Evolutionary conservation across 1,140 invertebrate genomes (phyloP).

Genomic region (Neuroterus valhalla): DNA sequence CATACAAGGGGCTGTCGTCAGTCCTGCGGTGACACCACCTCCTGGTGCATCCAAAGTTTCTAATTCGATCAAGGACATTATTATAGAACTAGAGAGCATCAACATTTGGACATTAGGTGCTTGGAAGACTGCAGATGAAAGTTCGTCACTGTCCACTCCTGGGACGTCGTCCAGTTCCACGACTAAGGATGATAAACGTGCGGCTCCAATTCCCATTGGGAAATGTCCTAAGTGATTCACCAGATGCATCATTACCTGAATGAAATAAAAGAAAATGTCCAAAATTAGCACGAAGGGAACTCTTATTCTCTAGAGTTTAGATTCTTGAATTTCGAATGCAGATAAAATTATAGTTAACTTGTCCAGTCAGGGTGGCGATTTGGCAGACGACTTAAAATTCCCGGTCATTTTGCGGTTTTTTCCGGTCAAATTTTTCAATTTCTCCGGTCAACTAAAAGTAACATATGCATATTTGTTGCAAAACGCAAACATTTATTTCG

Average conservation of each 20-base stretch:
- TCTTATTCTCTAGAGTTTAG: too few relatives aligned
- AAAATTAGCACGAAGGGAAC: neutral
- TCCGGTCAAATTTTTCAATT: too few relatives aligned
- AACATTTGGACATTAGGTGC: constrained; percentile 94
- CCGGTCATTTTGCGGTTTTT: too few relatives aligned
- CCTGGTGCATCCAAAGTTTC: constrained; percentile 89
- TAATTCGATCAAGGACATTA: constrained; percentile 94
- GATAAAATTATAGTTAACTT: too few relatives aligned
- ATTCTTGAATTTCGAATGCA: too few relatives aligned
- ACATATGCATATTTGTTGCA: too few relatives aligned
- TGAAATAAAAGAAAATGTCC: constrained; percentile 31
- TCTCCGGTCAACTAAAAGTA: too few relatives aligned
- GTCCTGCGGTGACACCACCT: constrained; percentile 87
- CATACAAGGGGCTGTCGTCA: constrained; percentile 79
- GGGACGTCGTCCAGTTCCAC: constrained; percentile 95
- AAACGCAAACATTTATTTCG: too few relatives aligned
- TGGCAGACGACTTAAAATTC: too few relatives aligned
- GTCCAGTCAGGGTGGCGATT: too few relatives aligned
- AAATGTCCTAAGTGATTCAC: constrained; percentile 93
- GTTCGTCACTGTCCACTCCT: constrained; percentile 81
- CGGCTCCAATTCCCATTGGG: constrained; percentile 91
- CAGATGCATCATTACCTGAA: constrained; percentile 83
- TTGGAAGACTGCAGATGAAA: constrained; percentile 86
- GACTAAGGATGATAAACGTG: constrained; percentile 88
- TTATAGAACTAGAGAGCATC: constrained; percentile 87